These are phyloP conservation scores for Calidris pygmaea DNA, from an alignment of 2,113 vertebrate species.

Conservation along the genomic window DNA sequence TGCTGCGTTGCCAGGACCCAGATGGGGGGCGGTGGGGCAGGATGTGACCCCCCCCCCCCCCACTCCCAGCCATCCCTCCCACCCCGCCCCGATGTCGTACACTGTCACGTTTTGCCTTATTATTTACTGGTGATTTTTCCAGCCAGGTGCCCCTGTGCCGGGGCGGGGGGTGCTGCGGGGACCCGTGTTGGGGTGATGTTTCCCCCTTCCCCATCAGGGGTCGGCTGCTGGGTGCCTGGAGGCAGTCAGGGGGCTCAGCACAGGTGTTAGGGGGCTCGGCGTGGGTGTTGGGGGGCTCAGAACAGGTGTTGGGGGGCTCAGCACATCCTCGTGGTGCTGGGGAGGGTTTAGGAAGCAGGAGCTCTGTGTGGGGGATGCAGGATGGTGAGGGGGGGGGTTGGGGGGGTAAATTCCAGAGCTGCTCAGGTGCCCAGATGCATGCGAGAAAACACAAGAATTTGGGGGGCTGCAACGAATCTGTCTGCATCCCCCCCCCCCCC, in stretches of 20 bases:
- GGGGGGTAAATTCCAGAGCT: neutral
- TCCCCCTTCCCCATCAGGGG: neutral
- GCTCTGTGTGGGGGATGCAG: neutral
- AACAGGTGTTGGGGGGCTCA: neutral
- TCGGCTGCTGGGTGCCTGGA: neutral
- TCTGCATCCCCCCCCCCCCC: too few relatives aligned
- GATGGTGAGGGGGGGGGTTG: neutral
- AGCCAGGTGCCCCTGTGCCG: too few relatives aligned
- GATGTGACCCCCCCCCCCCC: neutral
- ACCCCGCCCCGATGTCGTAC: rapidly evolving
- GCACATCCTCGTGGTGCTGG: rapidly evolving
- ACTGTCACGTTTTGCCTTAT: rapidly evolving
- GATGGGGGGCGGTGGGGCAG: rapidly evolving
- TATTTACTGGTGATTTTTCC: rapidly evolving
- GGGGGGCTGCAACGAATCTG: rapidly evolving
- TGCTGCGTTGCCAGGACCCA: neutral
- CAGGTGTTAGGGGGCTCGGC: rapidly evolving
- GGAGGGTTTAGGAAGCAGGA: neutral
- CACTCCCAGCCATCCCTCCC: neutral
- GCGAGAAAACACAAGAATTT: neutral
- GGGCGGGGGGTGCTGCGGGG: rapidly evolving
- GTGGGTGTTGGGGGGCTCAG: neutral
- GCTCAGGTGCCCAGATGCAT: neutral
- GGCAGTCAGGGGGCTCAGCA: rapidly evolving
- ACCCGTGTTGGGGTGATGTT: rapidly evolving